These are phyloP conservation scores for Cheilosia vulpina DNA, from an alignment of 2,888 invertebrate genomes.

Conservation along the genomic window DNA sequence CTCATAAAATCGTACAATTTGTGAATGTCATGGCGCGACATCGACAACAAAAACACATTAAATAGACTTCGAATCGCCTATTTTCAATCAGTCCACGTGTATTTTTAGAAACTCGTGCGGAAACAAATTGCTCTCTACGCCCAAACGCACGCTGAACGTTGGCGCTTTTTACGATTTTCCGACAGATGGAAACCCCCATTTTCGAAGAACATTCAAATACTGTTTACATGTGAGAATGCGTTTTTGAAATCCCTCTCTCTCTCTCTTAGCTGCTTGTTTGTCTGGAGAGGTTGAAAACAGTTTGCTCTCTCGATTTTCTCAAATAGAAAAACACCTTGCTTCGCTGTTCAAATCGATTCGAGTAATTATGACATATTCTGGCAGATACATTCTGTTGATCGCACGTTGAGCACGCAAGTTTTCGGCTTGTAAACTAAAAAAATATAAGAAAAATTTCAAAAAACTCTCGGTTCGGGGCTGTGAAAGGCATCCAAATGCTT, in stretches of 20 bases:
- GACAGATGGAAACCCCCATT: slow-evolving; percentile 2
- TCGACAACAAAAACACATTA: neutral
- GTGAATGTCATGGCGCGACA: slow-evolving; percentile 52
- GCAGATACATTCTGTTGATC: slow-evolving; percentile 69
- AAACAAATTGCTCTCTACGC: slow-evolving; percentile 6
- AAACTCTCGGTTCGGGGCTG: neutral
- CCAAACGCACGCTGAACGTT: slow-evolving; percentile 2
- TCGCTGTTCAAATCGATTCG: slow-evolving; percentile 14
- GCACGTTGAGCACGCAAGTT: slow-evolving; percentile 53
- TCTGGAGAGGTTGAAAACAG: slow-evolving; percentile 30
- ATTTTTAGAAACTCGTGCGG: slow-evolving; percentile 44
- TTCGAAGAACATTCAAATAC: slow-evolving; percentile 8
- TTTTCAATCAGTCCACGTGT: slow-evolving; percentile 9
- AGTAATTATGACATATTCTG: slow-evolving; percentile 42
- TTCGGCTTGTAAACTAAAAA: slow-evolving; percentile 4
- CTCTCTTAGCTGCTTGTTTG: slow-evolving; percentile 9
- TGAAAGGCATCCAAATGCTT: neutral
- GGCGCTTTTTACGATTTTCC: neutral
- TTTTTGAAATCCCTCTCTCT: neutral
- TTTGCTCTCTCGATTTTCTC: slow-evolving; percentile 10
- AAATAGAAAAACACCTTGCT: slow-evolving; percentile 10
- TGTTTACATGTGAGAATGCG: slow-evolving; percentile 22
- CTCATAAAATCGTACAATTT: slow-evolving; percentile 9
- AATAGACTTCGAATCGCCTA: slow-evolving; percentile 1
- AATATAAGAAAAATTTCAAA: neutral